Evolutionary conservation across 2,888 invertebrate species (phyloP).

Genomic region (Papilio gigon): DNA sequence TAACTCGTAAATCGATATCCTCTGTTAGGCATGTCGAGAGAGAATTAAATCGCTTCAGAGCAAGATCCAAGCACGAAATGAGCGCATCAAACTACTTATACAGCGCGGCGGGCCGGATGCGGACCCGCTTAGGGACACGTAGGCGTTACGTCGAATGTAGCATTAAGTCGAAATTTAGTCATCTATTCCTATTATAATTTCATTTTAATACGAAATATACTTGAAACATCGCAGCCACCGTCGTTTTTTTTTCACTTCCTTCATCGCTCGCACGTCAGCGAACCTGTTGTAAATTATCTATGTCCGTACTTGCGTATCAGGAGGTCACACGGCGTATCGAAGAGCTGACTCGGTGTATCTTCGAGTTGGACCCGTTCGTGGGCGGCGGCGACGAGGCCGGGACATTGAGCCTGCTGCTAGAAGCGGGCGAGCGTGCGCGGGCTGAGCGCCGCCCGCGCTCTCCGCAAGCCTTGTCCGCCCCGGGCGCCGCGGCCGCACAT

Average conservation of each 20-base stretch:
- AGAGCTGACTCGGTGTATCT: slow-evolving; percentile 87
- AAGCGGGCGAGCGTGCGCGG: slow-evolving; percentile 62
- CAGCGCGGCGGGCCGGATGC: slow-evolving; percentile 93
- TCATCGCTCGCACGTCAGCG: slow-evolving; percentile 54
- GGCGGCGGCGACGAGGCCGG: slow-evolving; percentile 85
- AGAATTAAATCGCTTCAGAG: slow-evolving; percentile 92
- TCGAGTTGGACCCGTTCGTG: slow-evolving; percentile 89
- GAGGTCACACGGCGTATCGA: slow-evolving; percentile 87
- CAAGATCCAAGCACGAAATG: slow-evolving; percentile 93
- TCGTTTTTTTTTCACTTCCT: slow-evolving; percentile 70
- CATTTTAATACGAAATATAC: slow-evolving; percentile 67
- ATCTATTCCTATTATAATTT: slow-evolving; percentile 69
- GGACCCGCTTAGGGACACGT: slow-evolving; percentile 87
- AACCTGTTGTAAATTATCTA: slow-evolving; percentile 75
- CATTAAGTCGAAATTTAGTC: slow-evolving; percentile 65
- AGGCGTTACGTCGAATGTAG: slow-evolving; percentile 60
- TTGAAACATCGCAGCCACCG: slow-evolving; percentile 71
- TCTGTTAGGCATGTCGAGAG: slow-evolving; percentile 90
- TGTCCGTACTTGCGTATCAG: slow-evolving; percentile 85
- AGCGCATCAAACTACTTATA: slow-evolving; percentile 93
- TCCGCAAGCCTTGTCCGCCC: slow-evolving; percentile 66
- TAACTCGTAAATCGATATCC: slow-evolving; percentile 76
- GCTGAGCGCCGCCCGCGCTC: slow-evolving; percentile 77
- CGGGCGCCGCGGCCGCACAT: slow-evolving; percentile 88
- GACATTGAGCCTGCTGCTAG: slow-evolving; percentile 73